These are phyloP conservation scores for Umimayanthus chanpuru DNA, from an alignment of 92 coral and sea anemone species.

Conservation along the genomic window DNA sequence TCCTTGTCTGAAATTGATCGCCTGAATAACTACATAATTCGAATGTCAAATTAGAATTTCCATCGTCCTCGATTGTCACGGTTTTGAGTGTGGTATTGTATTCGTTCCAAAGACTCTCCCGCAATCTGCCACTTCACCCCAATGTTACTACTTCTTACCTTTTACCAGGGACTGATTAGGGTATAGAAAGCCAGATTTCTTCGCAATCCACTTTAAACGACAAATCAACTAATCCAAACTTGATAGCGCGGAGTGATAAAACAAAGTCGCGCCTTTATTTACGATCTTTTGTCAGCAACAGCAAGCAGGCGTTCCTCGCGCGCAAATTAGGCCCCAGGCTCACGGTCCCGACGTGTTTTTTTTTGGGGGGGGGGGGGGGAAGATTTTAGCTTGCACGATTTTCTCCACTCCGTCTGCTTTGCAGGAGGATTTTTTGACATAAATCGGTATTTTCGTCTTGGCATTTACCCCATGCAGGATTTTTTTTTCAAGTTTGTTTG, in stretches of 20 bases:
- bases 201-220: slow-evolving; percentile 22
- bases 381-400: too few species aligned
- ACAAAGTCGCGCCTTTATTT: slow-evolving; percentile 25
- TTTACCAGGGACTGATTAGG: not conserved
- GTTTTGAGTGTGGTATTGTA: not conserved
- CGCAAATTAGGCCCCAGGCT: not conserved
- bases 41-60: not conserved
- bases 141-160: not conserved
- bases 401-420: too few species aligned
- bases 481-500: too few species aligned
- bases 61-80: not conserved
- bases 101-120: not conserved
- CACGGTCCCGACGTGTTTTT: not conserved
- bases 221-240: slow-evolving; percentile 24
- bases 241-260: slow-evolving; percentile 12
- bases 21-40: not conserved
- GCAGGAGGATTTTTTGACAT: too few species aligned
- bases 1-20: slow-evolving; percentile 27
- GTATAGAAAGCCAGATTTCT: not conserved
- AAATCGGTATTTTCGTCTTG: too few species aligned
- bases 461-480: too few species aligned
- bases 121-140: not conserved
- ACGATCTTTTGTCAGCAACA: slow-evolving; percentile 33
- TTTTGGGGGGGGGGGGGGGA: too few species aligned
- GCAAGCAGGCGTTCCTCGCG: slow-evolving; percentile 6